These are phyloP conservation scores for Barnardius zonarius DNA, from an alignment of 2,113 vertebrate genomes.

Conservation along the genomic window DNA sequence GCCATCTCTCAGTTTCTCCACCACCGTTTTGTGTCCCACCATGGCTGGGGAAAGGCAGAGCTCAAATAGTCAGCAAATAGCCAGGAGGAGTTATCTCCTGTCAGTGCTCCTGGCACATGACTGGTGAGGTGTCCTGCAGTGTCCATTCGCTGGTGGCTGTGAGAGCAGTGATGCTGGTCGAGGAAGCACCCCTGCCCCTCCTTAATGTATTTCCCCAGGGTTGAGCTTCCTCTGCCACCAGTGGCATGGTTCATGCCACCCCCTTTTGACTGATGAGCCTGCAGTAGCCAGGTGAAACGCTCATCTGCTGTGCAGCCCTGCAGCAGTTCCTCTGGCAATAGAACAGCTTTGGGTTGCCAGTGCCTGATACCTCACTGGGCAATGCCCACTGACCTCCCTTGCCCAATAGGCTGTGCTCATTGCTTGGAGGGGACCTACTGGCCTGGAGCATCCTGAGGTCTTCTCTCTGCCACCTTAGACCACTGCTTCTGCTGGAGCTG, in stretches of 20 bases:
- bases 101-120: neutral
- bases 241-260: neutral
- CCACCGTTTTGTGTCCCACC: neutral
- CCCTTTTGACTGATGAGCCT: neutral
- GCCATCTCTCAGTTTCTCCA: neutral
- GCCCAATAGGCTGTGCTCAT: neutral
- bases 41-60: neutral
- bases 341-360: neutral
- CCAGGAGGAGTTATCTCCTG: neutral
- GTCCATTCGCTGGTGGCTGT: neutral
- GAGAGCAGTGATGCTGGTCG: neutral
- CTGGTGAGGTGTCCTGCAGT: neutral
- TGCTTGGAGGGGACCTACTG: neutral
- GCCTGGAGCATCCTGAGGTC: neutral
- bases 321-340: accelerated
- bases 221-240: neutral
- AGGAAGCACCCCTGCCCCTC: neutral
- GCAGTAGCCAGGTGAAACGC: accelerated
- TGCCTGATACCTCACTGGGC: neutral
- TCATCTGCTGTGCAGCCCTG: accelerated
- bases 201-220: neutral
- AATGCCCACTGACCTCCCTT: neutral
- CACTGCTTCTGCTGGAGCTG: neutral
- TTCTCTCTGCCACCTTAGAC: neutral
- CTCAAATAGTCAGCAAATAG: neutral